Evolutionary conservation across 2,797 vertebrate genomes (phyloP).

Genomic region (Acropternis orthonyx): DNA sequence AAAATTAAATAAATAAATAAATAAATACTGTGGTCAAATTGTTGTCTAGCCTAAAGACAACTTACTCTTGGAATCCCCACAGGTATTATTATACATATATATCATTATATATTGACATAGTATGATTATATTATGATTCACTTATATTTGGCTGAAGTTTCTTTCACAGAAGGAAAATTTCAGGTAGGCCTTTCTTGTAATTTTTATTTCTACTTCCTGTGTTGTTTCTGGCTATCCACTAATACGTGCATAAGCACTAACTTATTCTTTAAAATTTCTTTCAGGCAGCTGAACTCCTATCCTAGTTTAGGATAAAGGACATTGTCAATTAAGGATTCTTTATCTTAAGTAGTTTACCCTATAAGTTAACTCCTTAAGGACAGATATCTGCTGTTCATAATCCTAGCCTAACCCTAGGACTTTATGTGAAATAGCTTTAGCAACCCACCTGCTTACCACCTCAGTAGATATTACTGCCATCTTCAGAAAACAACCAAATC

Average conservation of each 20-base stretch:
- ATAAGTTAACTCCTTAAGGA: not conserved
- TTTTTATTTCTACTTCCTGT: not conserved
- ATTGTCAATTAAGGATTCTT: not conserved
- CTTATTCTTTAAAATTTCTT: not conserved
- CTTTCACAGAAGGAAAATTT: not conserved
- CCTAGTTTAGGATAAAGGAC: not conserved
- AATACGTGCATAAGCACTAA: not conserved
- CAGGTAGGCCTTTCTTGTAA: not conserved
- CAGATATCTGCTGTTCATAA: not conserved
- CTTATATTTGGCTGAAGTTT: not conserved
- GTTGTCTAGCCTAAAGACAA: not conserved
- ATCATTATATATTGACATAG: not conserved
- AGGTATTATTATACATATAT: not conserved
- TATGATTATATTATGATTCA: not conserved
- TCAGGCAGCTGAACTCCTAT: not conserved
- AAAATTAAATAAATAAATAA: not conserved
- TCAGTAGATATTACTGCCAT: not conserved
- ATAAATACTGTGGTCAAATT: rapidly evolving
- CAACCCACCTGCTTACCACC: not conserved
- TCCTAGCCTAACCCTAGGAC: not conserved
- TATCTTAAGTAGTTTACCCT: not conserved
- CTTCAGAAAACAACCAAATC: not conserved
- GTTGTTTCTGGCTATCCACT: not conserved
- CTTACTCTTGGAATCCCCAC: not conserved
- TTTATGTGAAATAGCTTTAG: not conserved